phyloP scores from a whole-genome alignment of 1,140 invertebrate species.

The Anthonomus grandis region DNA sequence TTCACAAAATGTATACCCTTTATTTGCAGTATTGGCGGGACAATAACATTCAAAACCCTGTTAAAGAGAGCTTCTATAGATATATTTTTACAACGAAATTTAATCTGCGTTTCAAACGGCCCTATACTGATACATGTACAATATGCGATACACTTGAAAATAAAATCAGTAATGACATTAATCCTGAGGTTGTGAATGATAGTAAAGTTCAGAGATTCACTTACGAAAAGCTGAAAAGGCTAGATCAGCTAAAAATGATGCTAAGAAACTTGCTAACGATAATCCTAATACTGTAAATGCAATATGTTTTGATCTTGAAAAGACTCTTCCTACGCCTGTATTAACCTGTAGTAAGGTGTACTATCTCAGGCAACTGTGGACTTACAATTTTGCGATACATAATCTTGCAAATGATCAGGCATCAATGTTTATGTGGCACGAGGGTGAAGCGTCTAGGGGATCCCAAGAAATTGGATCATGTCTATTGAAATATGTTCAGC shows the following conservation, averaged over 20 bases:
- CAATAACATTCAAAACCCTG: no score
- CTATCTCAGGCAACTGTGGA: slow-evolving; percentile 26
- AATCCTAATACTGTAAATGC: not conserved
- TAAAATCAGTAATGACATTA: slow-evolving; percentile 9
- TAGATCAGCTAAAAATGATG: slow-evolving; percentile 2
- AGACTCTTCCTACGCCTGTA: slow-evolving; percentile 19
- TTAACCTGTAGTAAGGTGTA: slow-evolving; percentile 19
- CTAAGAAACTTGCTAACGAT: slow-evolving; percentile 7
- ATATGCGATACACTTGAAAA: no score
- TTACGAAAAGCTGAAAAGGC: slow-evolving; percentile 2
- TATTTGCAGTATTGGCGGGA: no score
- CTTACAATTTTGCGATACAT: slow-evolving; percentile 23
- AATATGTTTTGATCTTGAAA: slow-evolving; percentile 26
- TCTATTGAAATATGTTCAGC: no score
- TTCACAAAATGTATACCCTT: no score
- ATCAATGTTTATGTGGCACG: slow-evolving; percentile 20
- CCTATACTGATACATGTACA: no score
- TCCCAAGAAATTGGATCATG: no score
- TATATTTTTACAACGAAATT: no score
- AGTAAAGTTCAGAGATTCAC: slow-evolving; percentile 8
- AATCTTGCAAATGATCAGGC: slow-evolving; percentile 1
- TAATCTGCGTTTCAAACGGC: no score
- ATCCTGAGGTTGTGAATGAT: not conserved
- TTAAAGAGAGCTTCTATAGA: no score
- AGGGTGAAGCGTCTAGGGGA: slow-evolving; percentile 7